phyloP scores from a whole-genome alignment of 2,888 invertebrate genomes.

The Pachymerium ferrugineum region DNA sequence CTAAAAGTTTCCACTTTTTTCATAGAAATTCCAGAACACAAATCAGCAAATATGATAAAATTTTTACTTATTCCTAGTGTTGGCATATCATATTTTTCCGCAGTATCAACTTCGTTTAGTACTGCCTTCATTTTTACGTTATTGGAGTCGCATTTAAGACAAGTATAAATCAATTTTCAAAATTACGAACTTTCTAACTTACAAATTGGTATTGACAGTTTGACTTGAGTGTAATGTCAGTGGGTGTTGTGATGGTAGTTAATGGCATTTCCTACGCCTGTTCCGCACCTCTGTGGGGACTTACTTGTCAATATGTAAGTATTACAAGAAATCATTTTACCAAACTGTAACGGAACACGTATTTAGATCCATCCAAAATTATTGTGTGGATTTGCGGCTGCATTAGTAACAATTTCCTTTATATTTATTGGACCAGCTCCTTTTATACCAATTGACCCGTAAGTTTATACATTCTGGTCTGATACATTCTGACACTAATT shows the following conservation, averaged over 20 bases:
- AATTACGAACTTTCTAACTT: no score
- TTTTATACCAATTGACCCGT: constrained; percentile 62
- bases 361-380: constrained; percentile 59
- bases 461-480: no score
- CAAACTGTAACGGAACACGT: no score
- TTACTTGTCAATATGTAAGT: constrained; percentile 62
- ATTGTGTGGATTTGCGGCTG: constrained; percentile 61
- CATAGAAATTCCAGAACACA: neutral
- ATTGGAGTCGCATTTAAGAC: constrained; percentile 73
- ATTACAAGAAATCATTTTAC: neutral
- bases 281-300: constrained; percentile 73
- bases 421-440: constrained; percentile 75
- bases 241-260: constrained; percentile 76
- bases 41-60: constrained; percentile 49
- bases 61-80: constrained; percentile 69
- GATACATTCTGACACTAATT: no score
- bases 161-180: no score
- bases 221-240: constrained; percentile 55
- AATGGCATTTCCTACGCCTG: constrained; percentile 74
- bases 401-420: constrained; percentile 63
- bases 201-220: neutral
- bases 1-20: neutral
- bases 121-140: constrained; percentile 85
- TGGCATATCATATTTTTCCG: constrained; percentile 62
- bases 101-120: constrained; percentile 70